A percentile compares a stretch with the other conserved stretches of the same genome.
These are phyloP conservation scores for Bufotes viridis DNA, from an alignment of 2,797 vertebrate genomes.

Conservation along the genomic window DNA sequence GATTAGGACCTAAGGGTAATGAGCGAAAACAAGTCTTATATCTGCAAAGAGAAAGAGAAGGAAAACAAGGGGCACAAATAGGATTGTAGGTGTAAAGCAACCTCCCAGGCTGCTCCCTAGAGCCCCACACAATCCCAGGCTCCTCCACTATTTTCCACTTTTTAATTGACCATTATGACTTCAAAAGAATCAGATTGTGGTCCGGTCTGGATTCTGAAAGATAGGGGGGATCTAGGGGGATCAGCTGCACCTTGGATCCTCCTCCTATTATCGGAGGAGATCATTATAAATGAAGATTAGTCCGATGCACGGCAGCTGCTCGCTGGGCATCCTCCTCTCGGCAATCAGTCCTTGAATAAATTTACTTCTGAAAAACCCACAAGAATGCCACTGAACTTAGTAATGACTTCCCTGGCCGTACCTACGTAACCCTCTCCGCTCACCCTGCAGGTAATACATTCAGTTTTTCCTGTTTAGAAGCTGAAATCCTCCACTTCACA, in stretches of 20 bases:
- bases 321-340: background rate
- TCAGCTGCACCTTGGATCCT: background rate
- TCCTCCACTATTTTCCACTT: background rate
- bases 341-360: background rate
- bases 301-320: background rate
- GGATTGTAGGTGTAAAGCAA: slow-evolving; percentile 81
- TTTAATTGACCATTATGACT: slow-evolving; percentile 38
- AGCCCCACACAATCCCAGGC: background rate
- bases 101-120: slow-evolving; percentile 91
- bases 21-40: slow-evolving; percentile 28
- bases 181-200: background rate
- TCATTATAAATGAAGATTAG: background rate
- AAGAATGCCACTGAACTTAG: slow-evolving; percentile 3
- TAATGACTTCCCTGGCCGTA: slow-evolving; percentile 13
- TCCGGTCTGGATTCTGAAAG: background rate
- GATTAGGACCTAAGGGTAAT: slow-evolving; percentile 36
- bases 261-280: background rate
- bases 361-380: background rate
- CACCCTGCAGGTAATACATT: slow-evolving; percentile 1
- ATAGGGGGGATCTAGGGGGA: background rate
- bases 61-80: slow-evolving; percentile 92
- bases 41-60: slow-evolving; percentile 77
- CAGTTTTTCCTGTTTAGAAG: background rate
- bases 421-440: background rate
- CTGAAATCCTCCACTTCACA: background rate